phyloP scores from a whole-genome alignment of 2,797 vertebrate genomes.

The Sebastes steindachneri region DNA sequence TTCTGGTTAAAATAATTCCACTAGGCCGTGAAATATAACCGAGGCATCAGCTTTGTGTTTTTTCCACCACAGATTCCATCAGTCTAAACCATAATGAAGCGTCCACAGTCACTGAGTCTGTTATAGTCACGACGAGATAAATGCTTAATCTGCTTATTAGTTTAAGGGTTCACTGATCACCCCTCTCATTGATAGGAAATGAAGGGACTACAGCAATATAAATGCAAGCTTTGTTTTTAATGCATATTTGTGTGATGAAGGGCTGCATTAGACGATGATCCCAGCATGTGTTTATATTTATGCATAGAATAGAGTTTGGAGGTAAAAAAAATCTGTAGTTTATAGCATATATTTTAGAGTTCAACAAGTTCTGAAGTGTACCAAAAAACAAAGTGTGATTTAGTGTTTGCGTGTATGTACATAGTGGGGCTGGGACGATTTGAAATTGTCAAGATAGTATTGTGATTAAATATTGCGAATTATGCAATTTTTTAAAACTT shows the following conservation, averaged over 20 bases:
- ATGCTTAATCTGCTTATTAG: conserved; percentile 54
- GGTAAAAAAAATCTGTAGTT: neutral
- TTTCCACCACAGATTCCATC: conserved; percentile 5
- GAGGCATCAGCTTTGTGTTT: conserved; percentile 27
- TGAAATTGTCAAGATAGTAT: too few relatives aligned
- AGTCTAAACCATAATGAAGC: conserved; percentile 23
- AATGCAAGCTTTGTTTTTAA: neutral
- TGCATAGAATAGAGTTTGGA: neutral
- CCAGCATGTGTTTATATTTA: neutral
- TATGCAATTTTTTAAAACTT: too few relatives aligned
- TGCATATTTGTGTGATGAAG: neutral
- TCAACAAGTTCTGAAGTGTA: neutral
- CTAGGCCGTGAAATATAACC: conserved; percentile 22
- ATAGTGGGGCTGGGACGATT: neutral
- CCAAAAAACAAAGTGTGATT: neutral
- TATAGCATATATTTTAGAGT: neutral
- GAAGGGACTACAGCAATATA: conserved; percentile 10
- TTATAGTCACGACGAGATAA: conserved; percentile 30
- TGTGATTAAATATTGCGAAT: too few relatives aligned
- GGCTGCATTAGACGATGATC: neutral
- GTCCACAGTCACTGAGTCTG: neutral
- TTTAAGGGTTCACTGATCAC: conserved; percentile 31
- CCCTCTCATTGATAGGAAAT: neutral
- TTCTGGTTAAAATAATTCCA: conserved; percentile 25
- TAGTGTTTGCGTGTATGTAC: neutral